Conservation (phyloP, 2,113 vertebrate species). For the Caloenas nicobarica region DNA sequence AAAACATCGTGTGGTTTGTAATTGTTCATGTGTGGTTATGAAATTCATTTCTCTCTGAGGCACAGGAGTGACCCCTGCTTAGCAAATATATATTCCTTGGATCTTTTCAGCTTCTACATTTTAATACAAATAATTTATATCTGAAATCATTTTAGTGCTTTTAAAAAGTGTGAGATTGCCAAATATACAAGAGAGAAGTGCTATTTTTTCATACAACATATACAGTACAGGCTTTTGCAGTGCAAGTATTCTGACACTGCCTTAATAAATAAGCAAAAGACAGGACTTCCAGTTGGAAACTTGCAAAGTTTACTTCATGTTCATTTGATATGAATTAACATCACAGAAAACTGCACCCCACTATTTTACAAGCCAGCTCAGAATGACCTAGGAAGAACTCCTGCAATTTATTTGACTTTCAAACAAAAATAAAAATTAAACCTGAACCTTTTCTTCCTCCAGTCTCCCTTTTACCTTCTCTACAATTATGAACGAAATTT, state of each 20-base stretch:
- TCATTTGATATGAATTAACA: not conserved
- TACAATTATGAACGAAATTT: not conserved
- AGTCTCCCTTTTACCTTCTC: not conserved
- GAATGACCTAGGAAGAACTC: not conserved
- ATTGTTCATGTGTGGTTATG: conserved; percentile 1
- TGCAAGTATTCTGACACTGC: not conserved
- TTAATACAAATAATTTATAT: conserved; percentile 14
- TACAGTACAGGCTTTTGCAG: not conserved
- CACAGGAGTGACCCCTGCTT: not conserved
- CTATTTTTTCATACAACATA: not conserved
- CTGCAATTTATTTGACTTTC: not conserved
- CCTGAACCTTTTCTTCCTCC: not conserved
- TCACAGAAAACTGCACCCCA: not conserved
- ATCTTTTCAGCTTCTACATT: not conserved
- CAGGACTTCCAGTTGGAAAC: not conserved
- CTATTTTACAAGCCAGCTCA: not conserved
- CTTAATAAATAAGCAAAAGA: not conserved
- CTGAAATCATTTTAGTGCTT: not conserved
- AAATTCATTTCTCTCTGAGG: not conserved
- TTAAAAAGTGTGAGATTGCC: not conserved
- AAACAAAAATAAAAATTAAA: not conserved
- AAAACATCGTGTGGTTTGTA: not conserved
- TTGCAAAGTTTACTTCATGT: not conserved
- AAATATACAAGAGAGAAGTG: not conserved
- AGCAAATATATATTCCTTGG: not conserved